A percentile compares a stretch with the other conserved stretches of the same genome.
Evolutionary conservation across 2,113 vertebrate genomes (phyloP).

Genomic region (Antechinus stuartii): DNA sequence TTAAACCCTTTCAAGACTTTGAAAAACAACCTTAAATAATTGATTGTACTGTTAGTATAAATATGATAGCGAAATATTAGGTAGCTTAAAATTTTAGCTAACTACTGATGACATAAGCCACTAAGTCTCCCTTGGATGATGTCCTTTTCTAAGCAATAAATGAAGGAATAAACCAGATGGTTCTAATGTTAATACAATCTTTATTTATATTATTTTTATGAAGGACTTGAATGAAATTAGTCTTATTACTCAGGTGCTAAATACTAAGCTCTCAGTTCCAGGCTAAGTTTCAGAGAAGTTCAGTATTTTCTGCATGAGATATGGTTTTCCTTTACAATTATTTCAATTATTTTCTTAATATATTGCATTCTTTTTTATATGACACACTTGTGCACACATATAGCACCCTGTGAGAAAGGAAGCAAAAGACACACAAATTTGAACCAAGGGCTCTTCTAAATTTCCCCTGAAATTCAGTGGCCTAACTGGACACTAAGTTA

Average conservation of each 20-base stretch:
- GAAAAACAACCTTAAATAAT: neutral
- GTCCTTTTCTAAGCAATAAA: slow-evolving; percentile 1
- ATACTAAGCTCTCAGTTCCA: neutral
- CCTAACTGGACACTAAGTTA: neutral
- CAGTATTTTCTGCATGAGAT: neutral
- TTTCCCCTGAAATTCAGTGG: neutral
- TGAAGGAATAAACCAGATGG: neutral
- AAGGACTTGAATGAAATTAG: neutral
- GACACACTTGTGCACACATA: neutral
- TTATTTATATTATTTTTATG: neutral
- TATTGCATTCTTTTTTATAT: neutral
- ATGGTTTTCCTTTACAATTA: slow-evolving; percentile 1
- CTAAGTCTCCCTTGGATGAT: neutral
- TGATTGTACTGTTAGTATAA: neutral
- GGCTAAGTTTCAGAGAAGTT: neutral
- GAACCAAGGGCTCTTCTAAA: neutral
- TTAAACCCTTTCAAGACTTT: neutral
- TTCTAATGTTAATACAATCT: neutral
- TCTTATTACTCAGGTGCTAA: neutral
- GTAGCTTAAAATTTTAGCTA: neutral
- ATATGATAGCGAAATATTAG: neutral
- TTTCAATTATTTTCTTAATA: neutral
- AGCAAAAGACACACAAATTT: neutral
- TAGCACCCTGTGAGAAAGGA: neutral
- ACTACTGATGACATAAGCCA: slow-evolving; percentile 29